Evolutionary conservation across 2,113 vertebrate species (phyloP).

Genomic region (Callipepla squamata): DNA sequence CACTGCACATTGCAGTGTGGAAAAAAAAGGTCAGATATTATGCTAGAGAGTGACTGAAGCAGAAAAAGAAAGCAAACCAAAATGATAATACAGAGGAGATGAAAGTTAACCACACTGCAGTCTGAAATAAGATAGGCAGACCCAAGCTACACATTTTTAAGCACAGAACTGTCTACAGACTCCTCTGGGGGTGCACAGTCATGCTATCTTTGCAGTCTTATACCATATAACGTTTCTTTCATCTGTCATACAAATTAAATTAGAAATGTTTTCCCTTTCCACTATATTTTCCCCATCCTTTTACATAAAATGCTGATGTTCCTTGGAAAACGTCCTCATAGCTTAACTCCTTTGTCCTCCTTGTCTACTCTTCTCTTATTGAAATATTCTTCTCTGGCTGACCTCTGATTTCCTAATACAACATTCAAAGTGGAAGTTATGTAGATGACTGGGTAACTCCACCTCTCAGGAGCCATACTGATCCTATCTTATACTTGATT

Average conservation of each 20-base stretch:
- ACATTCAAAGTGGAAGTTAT: slow-evolving; percentile 24
- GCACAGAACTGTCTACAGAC: slow-evolving; percentile 18
- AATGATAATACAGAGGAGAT: slow-evolving; percentile 48
- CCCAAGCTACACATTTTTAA: slow-evolving; percentile 23
- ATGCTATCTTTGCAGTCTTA: background rate
- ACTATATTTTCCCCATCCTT: background rate
- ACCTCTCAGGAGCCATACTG: background rate
- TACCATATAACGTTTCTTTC: background rate
- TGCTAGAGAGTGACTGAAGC: slow-evolving; percentile 18
- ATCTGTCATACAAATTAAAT: slow-evolving; percentile 41
- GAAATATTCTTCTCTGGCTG: background rate
- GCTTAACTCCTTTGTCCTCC: background rate
- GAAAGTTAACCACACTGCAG: slow-evolving; percentile 11
- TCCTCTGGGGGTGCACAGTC: slow-evolving; percentile 4
- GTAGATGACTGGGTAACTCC: background rate
- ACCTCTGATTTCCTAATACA: slow-evolving; percentile 7
- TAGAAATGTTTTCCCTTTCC: slow-evolving; percentile 6
- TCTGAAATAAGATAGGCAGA: slow-evolving; percentile 41
- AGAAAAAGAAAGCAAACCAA: slow-evolving; percentile 51
- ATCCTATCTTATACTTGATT: background rate
- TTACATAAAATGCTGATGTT: background rate
- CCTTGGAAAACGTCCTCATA: background rate
- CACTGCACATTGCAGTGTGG: background rate
- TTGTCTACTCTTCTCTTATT: background rate
- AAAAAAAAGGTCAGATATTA: slow-evolving; percentile 19